phyloP scores from a whole-genome alignment of 2,113 vertebrate species.

The Lucifuga dentata region DNA sequence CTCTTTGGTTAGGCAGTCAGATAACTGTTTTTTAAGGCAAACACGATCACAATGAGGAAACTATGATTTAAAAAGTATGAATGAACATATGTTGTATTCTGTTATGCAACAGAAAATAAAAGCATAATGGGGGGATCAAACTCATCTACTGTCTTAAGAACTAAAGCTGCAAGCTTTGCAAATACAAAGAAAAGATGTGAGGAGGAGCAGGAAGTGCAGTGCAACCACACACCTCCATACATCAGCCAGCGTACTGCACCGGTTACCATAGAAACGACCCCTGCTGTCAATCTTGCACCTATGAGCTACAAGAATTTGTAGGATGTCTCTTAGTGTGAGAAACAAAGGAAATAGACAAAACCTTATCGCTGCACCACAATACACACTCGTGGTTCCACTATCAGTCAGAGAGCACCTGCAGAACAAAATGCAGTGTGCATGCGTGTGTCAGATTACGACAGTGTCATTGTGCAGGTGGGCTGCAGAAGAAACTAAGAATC shows the following conservation, averaged over 20 bases:
- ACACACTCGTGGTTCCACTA: slow-evolving; percentile 2
- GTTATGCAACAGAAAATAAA: not conserved
- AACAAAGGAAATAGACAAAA: slow-evolving; percentile 64
- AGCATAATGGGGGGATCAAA: not conserved
- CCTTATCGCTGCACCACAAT: slow-evolving; percentile 43
- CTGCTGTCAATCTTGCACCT: slow-evolving; percentile 42
- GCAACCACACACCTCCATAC: slow-evolving; percentile 75
- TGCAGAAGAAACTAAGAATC: not conserved
- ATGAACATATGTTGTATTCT: not conserved
- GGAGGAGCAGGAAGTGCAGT: slow-evolving; percentile 76
- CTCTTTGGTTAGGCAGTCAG: not conserved
- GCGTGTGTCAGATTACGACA: slow-evolving; percentile 13
- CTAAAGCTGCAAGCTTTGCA: not conserved
- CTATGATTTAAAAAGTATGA: not conserved
- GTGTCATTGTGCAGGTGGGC: slow-evolving; percentile 42
- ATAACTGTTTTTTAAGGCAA: not conserved
- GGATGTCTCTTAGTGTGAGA: not conserved
- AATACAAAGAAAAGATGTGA: slow-evolving; percentile 3
- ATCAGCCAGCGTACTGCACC: slow-evolving; percentile 56
- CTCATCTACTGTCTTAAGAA: not conserved
- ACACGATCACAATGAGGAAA: not conserved
- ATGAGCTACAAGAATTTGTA: slow-evolving; percentile 65
- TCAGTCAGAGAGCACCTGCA: slow-evolving; percentile 3
- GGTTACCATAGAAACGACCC: slow-evolving; percentile 64
- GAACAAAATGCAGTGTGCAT: not conserved